Evolutionary conservation across 2,113 vertebrate genomes (phyloP), one percentile per base, ranked within the genome.

Genomic region (Noturus placidus): DNA sequence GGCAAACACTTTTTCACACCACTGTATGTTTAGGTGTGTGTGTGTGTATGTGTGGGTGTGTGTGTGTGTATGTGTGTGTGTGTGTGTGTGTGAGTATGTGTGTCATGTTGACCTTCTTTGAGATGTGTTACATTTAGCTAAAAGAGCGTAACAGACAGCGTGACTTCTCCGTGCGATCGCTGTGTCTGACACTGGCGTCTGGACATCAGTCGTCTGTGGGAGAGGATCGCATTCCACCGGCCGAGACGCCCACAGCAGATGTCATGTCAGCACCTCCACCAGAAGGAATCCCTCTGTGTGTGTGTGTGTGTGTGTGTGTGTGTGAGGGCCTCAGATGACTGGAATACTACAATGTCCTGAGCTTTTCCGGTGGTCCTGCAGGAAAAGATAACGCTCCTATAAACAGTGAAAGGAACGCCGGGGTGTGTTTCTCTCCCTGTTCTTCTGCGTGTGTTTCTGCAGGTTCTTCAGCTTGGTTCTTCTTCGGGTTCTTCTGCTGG

Each of bases 251-350:
- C 93, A 93, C 92, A 94, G 94, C 95, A 95, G 93, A 95, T 96
- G 95, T 96, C 95, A 95, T 95, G 95, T 96, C 95, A 95, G 92
- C 95, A 94, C 95, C 94, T 93, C 92, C 91, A 65, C 90, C 91
- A 82, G 91, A 93, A 90, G 93, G 93, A 94, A 93, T 90, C 85
- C 89, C 74, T 86, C 77, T 84, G 35, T 89, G 79, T 72, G 69
- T 78, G 30, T 82, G 61, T 87, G 89, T 83, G 63, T 81, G 86
- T 80, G 52, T 82, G 67, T 72, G 33, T 38, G 61, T n/a, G 72
- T 61, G 83, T 84, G 56, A 84, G 70, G 81, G 52, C 72, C 82
- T 89, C 38, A 85, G 83, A 50, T 83, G 86, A 87, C 80, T 86
- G 81, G 59, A 84, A 83, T 80, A 85, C 42, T 89, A 83, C 54